A percentile compares a stretch with the other conserved stretches of the same genome.
These are phyloP conservation scores for Drosophila kanapiae DNA, from an alignment of 1,140 invertebrate species.

Conservation along the genomic window DNA sequence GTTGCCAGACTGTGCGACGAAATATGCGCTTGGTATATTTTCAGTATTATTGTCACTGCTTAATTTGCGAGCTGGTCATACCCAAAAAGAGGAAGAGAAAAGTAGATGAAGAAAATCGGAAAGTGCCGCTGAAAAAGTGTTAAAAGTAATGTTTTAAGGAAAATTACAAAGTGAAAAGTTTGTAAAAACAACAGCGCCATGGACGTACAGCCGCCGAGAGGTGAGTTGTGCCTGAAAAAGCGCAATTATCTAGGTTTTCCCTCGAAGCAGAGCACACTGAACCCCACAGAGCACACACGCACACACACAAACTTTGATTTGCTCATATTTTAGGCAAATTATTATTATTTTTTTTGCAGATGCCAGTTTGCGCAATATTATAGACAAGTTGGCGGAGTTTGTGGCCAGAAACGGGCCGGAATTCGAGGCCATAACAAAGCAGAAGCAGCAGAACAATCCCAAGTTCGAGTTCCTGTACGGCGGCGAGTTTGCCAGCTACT, in stretches of 20 bases:
- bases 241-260: not conserved
- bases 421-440: slow-evolving; percentile 99
- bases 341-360: slow-evolving; percentile 52
- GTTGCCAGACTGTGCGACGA: not conserved
- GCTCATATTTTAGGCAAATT: slow-evolving; percentile 35
- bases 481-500: slow-evolving; percentile 97
- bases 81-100: not conserved
- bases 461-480: slow-evolving; percentile 99
- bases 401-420: slow-evolving; percentile 99
- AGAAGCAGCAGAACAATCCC: slow-evolving; percentile 98
- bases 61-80: not conserved
- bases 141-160: slow-evolving; percentile 55
- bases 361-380: slow-evolving; percentile 91
- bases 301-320: slow-evolving; percentile 18
- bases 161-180: slow-evolving; percentile 44
- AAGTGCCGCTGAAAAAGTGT: slow-evolving; percentile 54
- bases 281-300: slow-evolving; percentile 20
- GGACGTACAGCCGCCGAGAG: slow-evolving; percentile 71
- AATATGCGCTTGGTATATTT: not conserved
- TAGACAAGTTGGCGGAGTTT: slow-evolving; percentile 99
- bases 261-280: not conserved
- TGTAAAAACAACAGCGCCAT: slow-evolving; percentile 47
- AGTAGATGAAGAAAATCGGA: slow-evolving; percentile 18
- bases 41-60: too few relatives aligned
- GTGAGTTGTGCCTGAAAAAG: slow-evolving; percentile 7